phyloP scores from a whole-genome alignment of 2,888 invertebrate species.

The Drosophila eohydei region DNA sequence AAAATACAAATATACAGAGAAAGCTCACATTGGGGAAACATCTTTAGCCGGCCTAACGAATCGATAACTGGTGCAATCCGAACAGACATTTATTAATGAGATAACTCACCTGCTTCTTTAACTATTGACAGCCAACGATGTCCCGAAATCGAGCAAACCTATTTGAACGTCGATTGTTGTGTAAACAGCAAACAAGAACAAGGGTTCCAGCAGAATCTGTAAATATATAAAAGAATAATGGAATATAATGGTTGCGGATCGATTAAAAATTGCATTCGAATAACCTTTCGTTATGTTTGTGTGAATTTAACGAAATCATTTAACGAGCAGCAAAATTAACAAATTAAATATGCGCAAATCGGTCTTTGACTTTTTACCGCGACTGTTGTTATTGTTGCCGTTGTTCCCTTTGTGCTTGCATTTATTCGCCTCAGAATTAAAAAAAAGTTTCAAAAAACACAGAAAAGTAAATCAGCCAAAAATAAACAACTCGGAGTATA shows the following conservation, averaged over 20 bases:
- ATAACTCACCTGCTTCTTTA: constrained; percentile 56
- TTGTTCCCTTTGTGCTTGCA: constrained; percentile 51
- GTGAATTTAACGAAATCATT: constrained; percentile 36
- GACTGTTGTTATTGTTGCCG: constrained; percentile 25
- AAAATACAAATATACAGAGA: background rate
- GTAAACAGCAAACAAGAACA: constrained; percentile 22
- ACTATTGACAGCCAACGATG: constrained; percentile 46
- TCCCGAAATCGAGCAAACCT: constrained; percentile 2
- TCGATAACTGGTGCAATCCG: constrained; percentile 1
- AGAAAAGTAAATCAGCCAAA: constrained; percentile 15
- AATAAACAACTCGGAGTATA: constrained; percentile 6
- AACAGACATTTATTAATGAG: background rate
- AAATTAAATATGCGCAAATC: constrained; percentile 50
- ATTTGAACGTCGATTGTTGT: constrained; percentile 13
- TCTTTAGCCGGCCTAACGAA: background rate
- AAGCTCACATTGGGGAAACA: background rate
- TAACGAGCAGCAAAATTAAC: constrained; percentile 39
- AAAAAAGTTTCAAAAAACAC: constrained; percentile 18
- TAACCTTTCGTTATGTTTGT: constrained; percentile 13
- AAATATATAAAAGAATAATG: constrained; percentile 20
- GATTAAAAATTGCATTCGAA: background rate
- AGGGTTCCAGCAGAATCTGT: constrained; percentile 26
- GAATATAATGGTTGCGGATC: constrained; percentile 8
- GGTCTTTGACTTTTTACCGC: constrained; percentile 62
- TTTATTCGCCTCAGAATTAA: constrained; percentile 35